phyloP scores from a whole-genome alignment of 2,113 vertebrate species.

The Gobius niger region DNA sequence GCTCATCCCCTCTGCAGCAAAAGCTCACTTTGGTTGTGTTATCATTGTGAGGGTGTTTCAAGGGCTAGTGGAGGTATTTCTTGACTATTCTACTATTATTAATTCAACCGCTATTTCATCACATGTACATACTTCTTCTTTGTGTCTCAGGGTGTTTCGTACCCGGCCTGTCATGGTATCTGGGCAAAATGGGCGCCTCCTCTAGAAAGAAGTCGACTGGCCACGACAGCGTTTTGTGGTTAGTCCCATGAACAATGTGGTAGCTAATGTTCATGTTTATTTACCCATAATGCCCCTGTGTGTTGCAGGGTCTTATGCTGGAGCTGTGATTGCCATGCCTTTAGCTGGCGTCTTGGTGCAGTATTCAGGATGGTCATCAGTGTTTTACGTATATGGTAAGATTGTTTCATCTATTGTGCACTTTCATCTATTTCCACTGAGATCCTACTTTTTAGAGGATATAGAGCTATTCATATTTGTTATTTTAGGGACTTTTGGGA shows the following conservation, averaged over 20 bases:
- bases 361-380: constrained; percentile 88
- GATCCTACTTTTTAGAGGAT: not conserved
- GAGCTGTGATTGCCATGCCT: constrained; percentile 91
- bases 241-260: constrained; percentile 30
- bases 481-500: constrained; percentile 86
- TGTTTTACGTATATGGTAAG: constrained; percentile 90
- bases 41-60: constrained; percentile 88
- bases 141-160: constrained; percentile 85
- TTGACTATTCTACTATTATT: not conserved
- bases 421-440: not conserved
- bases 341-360: constrained; percentile 89
- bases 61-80: constrained; percentile 87
- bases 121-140: too few relatives aligned
- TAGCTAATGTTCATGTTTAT: not conserved
- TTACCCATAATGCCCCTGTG: not conserved
- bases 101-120: not conserved
- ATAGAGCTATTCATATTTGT: too few relatives aligned
- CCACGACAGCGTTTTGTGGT: constrained; percentile 87
- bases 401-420: not conserved
- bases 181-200: constrained; percentile 89
- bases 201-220: constrained; percentile 83
- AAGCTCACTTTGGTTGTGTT: constrained; percentile 86
- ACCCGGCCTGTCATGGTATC: constrained; percentile 91
- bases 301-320: constrained; percentile 85
- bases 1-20: constrained; percentile 87